Base-by-base conservation (phyloP, 2,113 vertebrate species). In the Hystrix cristata region DNA sequence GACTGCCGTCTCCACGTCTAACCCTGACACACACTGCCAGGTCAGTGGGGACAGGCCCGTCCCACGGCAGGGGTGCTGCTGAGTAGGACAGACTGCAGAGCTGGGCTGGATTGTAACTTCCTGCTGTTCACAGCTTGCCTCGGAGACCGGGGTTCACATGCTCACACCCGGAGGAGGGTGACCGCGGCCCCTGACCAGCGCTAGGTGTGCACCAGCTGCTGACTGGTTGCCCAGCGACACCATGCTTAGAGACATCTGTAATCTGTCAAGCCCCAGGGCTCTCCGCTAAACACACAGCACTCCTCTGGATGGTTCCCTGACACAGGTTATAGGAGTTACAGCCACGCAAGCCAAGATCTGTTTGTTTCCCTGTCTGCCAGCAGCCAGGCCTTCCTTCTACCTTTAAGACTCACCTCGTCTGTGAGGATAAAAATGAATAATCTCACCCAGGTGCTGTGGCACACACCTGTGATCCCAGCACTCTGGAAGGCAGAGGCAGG, bases 131-230 rank as follows among this genome's bases (percentile, higher is more conserved):
- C 38, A 5, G 19, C 64, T 57, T 57, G 27, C 76, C 29, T 34
- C 48, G 7, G 57, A 90, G 71, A 12, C 38, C 21, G 48, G n/a
- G n/a, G n/a, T 59, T n/a, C 7, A 46, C 25, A 34, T 1, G 4
- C 1, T 74, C 23, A n/a, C 3, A 0, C 25, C 38, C 65, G 31
- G 51, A 9, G 31, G 29, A 60, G 25, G 25, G 7, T 13, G 31
- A 3, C 55, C 38, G 4, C 23, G 25, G 38, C 29, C 38, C 48
- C 27, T 1, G 12, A 27, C 4, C 29, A 8, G 60, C 0, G 7
- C 55, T 7, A 21, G 3, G 4, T 38, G 18, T 43, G 16, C 5
- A 21, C 15, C 27, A n/a, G 25, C 4, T 15, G 15, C 51, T 88
- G 27, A 5, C 43, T 69, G 60, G 59, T 72, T 67, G 67, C 51